phyloP scores from a whole-genome alignment of 2,113 vertebrate genomes.

The Lepisosteus oculatus region DNA sequence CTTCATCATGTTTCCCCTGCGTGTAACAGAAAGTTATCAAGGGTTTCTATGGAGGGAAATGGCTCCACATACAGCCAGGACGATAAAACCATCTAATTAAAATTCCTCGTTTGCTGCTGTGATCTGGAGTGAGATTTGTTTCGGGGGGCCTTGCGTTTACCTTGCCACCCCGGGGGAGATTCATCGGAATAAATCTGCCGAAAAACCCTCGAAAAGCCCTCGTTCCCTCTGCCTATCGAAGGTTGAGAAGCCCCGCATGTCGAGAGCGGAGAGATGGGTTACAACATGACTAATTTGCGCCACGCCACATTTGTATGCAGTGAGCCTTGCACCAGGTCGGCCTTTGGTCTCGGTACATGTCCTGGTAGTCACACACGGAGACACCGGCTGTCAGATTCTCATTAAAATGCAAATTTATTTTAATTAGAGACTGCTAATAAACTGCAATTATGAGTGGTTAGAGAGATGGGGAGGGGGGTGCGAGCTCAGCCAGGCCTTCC shows the following conservation, averaged over 20 bases:
- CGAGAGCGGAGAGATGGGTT: constrained; percentile 12
- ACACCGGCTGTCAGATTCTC: constrained; percentile 67
- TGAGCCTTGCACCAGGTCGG: not conserved
- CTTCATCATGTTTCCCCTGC: no score
- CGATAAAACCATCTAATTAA: constrained; percentile 63
- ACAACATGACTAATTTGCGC: not conserved
- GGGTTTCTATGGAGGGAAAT: not conserved
- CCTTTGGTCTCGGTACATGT: constrained; percentile 10
- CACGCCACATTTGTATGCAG: constrained; percentile 8
- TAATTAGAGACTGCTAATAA: constrained; percentile 81
- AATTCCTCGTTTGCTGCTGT: constrained; percentile 62
- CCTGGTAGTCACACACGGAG: constrained; percentile 53
- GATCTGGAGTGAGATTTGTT: constrained; percentile 56
- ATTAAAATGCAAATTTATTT: constrained; percentile 81
- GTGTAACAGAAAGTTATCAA: no score
- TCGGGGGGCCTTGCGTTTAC: constrained; percentile 27
- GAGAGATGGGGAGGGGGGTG: constrained; percentile 52
- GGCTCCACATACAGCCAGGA: constrained; percentile 33
- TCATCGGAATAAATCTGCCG: constrained; percentile 41
- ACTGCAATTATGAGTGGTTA: constrained; percentile 74
- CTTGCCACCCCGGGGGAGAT: constrained; percentile 36
- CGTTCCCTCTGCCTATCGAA: constrained; percentile 1
- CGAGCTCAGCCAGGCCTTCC: not conserved
- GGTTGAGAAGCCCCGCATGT: constrained; percentile 11
- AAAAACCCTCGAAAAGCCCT: not conserved